Evolutionary conservation across 2,797 vertebrate species (phyloP), one percentile per base, ranked within the genome.

Genomic region (Pempheris klunzingeri): DNA sequence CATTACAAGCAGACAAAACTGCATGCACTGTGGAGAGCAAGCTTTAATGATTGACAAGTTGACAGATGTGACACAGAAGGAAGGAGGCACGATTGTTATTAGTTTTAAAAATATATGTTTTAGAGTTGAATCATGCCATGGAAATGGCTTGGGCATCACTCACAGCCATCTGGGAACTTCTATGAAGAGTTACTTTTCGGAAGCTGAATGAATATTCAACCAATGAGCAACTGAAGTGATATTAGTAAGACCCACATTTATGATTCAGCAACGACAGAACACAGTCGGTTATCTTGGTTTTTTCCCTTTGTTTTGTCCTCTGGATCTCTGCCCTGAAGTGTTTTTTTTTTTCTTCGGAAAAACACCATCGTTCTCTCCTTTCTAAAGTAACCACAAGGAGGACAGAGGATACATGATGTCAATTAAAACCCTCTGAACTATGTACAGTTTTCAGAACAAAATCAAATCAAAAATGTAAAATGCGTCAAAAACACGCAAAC

Each of bases 1-100:
- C 60, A 75, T 82, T 15, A 62, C 32, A 77, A 69, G 54, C 53
- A 71, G 70, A 60, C 5, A 1, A 79, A 78, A 74, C 13, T 7
- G 54, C 18, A 14, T 61, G 38, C 57, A 36, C 34, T 62, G 26
- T 20, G 26, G 14, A 66, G 52, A 66, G 71, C 24, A 46, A 47
- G 54, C 66, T 73, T 65, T 67, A 44, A 77, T 75, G 46, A 62
- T 24, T 49, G 69, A 76, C 50, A 50, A 54, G 36, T 38, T 50
- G 44, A 67, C 60, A 70, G 30, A 62, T 77, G 59, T 61, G 52
- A 71, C n/a, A 28, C 18, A 52, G n/a, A 30, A 28, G n/a, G 32
- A 55, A 39, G 14, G 11, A 58, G n/a, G 34, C 30, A 49, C 43
- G 14, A 17, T 46, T 53, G 49, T 49, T 72, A 4, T 49, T 72